phyloP scores from a whole-genome alignment of 2,888 invertebrate genomes.

The Ophion ventricosus region DNA sequence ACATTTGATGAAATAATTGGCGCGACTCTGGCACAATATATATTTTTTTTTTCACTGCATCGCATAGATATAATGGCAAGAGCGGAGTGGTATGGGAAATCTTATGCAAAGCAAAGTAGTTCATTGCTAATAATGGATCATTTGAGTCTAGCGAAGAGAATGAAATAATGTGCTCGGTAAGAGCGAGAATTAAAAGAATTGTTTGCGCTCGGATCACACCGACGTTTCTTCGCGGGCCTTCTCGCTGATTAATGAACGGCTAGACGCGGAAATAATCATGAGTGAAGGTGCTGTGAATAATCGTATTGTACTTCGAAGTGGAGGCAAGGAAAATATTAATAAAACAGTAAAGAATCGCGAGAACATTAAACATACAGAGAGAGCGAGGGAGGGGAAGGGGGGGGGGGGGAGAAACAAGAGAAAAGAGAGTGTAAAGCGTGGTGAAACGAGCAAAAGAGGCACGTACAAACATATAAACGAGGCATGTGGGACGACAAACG shows the following conservation, averaged over 20 bases:
- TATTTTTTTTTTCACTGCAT: slow-evolving; percentile 3
- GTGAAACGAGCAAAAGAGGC: slow-evolving; percentile 57
- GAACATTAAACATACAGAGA: slow-evolving; percentile 35
- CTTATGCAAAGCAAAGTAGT: slow-evolving; percentile 39
- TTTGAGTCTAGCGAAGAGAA: slow-evolving; percentile 36
- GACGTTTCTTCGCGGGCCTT: slow-evolving; percentile 35
- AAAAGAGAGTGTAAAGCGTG: slow-evolving; percentile 41
- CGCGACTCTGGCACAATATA: slow-evolving; percentile 2
- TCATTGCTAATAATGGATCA: slow-evolving; percentile 58
- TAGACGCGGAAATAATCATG: slow-evolving; percentile 52
- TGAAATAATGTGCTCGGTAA: slow-evolving; percentile 47
- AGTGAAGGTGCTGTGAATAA: slow-evolving; percentile 32
- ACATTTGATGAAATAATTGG: slow-evolving; percentile 33
- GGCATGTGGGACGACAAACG: slow-evolving; percentile 64
- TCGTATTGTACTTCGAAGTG: slow-evolving; percentile 4
- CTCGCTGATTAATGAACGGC: slow-evolving; percentile 43
- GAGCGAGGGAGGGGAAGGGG: neutral
- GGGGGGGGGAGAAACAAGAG: neutral
- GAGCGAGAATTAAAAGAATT: slow-evolving; percentile 28
- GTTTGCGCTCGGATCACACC: slow-evolving; percentile 33
- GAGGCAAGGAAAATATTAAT: slow-evolving; percentile 21
- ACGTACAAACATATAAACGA: slow-evolving; percentile 58
- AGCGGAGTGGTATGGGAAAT: slow-evolving; percentile 48
- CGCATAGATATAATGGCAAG: neutral
- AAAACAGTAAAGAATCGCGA: slow-evolving; percentile 27